These are phyloP conservation scores for Epinephelus lanceolatus DNA, from an alignment of 2,113 vertebrate species.

Conservation along the genomic window DNA sequence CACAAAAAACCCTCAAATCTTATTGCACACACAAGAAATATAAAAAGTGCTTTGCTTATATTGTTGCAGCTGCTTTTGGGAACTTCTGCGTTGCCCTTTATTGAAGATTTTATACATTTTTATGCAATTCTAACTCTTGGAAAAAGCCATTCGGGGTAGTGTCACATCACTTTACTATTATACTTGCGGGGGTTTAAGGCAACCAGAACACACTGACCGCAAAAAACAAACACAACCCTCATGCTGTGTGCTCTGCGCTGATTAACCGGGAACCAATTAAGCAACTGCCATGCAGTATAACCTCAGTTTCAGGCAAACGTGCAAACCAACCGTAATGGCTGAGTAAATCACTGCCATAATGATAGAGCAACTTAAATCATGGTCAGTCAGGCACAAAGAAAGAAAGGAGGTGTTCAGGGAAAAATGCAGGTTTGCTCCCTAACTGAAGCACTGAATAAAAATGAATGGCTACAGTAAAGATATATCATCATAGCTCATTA, in stretches of 20 bases:
- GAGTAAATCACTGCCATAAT: constrained; percentile 29
- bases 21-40: background rate
- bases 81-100: background rate
- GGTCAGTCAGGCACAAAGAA: constrained; percentile 28
- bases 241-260: background rate
- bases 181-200: background rate
- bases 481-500: background rate
- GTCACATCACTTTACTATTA: background rate
- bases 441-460: constrained; percentile 13
- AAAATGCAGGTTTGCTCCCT: background rate
- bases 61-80: constrained; percentile 1
- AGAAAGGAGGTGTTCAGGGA: background rate
- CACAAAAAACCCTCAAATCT: background rate
- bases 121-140: background rate
- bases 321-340: constrained; percentile 7
- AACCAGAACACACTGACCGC: constrained; percentile 10
- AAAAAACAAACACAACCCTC: constrained; percentile 32
- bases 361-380: constrained; percentile 43
- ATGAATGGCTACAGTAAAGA: background rate
- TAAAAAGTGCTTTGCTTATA: background rate
- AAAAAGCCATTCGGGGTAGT: background rate
- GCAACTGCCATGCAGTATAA: background rate
- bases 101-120: background rate
- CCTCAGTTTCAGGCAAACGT: constrained; percentile 21
- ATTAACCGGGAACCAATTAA: constrained; percentile 59